Evolutionary conservation across 2,113 vertebrate species (phyloP).

Genomic region (Anthoscopus minutus): DNA sequence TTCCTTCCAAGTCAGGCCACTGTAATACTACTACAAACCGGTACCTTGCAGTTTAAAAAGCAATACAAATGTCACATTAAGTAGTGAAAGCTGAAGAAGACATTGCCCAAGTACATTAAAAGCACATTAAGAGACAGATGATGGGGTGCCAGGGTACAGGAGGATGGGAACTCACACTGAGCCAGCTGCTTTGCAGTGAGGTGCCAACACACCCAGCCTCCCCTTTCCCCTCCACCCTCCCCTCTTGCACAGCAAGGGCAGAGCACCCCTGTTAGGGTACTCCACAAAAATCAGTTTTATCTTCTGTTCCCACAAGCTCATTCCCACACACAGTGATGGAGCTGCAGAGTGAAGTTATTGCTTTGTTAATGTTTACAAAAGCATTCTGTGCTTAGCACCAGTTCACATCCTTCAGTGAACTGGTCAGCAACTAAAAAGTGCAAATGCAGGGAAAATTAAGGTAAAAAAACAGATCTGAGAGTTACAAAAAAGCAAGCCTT

Average conservation of each 20-base stretch:
- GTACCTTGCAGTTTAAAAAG: background rate
- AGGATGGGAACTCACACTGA: accelerated
- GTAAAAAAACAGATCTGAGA: slow-evolving; percentile 23
- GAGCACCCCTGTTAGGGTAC: accelerated
- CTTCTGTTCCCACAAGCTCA: accelerated
- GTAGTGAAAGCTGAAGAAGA: background rate
- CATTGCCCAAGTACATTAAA: background rate
- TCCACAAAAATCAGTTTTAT: accelerated
- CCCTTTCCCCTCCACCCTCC: background rate
- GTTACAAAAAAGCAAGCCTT: slow-evolving; percentile 2
- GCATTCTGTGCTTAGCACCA: background rate
- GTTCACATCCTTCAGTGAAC: background rate
- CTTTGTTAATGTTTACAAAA: background rate
- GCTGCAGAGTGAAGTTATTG: background rate
- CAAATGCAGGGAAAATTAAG: background rate
- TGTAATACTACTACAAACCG: background rate
- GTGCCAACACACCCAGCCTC: accelerated
- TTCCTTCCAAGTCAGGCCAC: background rate
- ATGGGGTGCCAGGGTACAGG: background rate
- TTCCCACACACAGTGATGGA: accelerated
- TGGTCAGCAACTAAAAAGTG: background rate
- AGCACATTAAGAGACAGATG: background rate
- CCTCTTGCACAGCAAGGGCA: accelerated
- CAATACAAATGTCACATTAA: background rate
- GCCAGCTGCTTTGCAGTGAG: background rate